phyloP scores from a whole-genome alignment of 2,888 invertebrate genomes.

The Deilephila porcellus region DNA sequence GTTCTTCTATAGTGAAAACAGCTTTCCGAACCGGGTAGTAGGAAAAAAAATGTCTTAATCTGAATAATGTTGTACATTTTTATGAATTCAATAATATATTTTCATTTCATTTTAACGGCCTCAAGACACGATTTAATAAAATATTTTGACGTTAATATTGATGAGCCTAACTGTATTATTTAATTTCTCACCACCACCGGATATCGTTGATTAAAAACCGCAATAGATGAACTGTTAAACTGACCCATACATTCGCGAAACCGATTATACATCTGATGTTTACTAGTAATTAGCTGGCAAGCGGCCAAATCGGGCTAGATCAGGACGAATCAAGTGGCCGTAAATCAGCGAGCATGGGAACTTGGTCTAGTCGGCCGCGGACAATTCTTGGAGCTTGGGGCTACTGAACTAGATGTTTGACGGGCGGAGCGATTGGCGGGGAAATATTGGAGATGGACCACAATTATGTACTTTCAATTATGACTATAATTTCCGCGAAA shows the following conservation, averaged over 20 bases:
- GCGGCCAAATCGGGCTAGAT: conserved; percentile 54
- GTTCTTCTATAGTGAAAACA: too few species aligned
- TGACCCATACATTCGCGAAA: not conserved
- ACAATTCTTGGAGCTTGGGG: conserved; percentile 41
- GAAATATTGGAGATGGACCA: not conserved
- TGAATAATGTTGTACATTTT: too few species aligned
- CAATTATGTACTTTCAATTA: too few species aligned
- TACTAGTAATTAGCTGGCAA: conserved; percentile 38
- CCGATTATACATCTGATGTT: conserved; percentile 40
- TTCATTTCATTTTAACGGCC: too few species aligned
- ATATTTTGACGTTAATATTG: too few species aligned
- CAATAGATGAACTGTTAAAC: not conserved
- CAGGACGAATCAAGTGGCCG: conserved; percentile 49
- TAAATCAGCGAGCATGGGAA: conserved; percentile 53
- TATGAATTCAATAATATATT: too few species aligned
- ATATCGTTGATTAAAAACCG: not conserved
- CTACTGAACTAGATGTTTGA: conserved; percentile 36
- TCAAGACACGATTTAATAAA: too few species aligned
- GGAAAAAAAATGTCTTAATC: too few species aligned
- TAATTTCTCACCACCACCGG: too few species aligned
- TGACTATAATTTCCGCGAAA: too few species aligned
- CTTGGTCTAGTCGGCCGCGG: conserved; percentile 52
- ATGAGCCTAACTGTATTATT: too few species aligned
- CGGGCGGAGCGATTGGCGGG: not conserved
- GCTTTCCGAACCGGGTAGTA: too few species aligned